A percentile compares a stretch with the other conserved stretches of the same genome.
Evolutionary conservation across 2,888 invertebrate genomes (phyloP).

Genomic region (Himalopsyche tibetana): DNA sequence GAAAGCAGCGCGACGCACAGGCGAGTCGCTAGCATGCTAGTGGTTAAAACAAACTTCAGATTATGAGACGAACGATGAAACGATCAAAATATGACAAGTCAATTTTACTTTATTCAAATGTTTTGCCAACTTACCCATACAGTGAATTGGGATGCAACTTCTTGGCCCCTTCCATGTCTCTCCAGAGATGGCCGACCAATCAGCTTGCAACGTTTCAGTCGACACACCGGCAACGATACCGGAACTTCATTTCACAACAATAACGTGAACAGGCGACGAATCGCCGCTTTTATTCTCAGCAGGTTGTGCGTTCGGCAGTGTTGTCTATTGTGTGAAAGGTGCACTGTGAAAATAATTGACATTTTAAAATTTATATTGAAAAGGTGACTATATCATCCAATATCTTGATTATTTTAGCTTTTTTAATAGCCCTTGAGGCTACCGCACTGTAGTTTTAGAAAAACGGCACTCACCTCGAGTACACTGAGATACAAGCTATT

Average conservation of each 20-base stretch:
- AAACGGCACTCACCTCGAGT: too few species aligned
- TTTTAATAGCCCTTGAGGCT: too few species aligned
- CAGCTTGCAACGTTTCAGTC: constrained; percentile 36
- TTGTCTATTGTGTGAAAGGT: constrained; percentile 15
- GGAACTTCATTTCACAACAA: constrained; percentile 42
- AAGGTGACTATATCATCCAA: background rate
- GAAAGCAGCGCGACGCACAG: too few species aligned
- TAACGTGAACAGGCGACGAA: constrained; percentile 15
- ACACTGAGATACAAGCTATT: too few species aligned
- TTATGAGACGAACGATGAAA: too few species aligned
- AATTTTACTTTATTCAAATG: too few species aligned
- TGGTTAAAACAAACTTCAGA: too few species aligned
- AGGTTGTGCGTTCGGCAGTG: background rate
- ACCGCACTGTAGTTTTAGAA: too few species aligned
- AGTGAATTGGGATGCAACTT: constrained; percentile 65
- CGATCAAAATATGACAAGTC: too few species aligned
- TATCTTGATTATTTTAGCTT: background rate
- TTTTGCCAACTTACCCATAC: constrained; percentile 59
- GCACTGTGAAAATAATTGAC: constrained; percentile 8
- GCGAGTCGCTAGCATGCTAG: too few species aligned
- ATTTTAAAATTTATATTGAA: background rate
- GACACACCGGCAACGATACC: constrained; percentile 6
- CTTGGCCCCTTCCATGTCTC: constrained; percentile 63
- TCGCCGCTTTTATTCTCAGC: constrained; percentile 35
- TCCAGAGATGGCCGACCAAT: constrained; percentile 38